Conservation (phyloP, 1,140 invertebrate species). For the Lepidurus arcticus region DNA sequence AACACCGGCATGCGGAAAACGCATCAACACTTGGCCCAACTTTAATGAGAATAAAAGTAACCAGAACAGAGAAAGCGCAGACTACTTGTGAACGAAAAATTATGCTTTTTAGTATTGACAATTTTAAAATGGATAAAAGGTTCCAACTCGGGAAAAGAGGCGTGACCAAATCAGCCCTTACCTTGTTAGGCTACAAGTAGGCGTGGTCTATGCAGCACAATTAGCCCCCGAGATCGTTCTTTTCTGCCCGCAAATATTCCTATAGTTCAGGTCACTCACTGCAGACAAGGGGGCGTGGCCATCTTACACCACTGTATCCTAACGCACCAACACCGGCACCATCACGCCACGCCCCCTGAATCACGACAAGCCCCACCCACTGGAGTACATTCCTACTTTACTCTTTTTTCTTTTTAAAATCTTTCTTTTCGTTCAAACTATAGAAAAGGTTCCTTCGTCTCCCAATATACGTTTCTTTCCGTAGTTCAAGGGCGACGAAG, state of each 20-base stretch:
- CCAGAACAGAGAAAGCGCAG: neutral
- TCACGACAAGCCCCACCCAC: neutral
- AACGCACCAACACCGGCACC: neutral
- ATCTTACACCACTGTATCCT: neutral
- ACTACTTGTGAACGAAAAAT: neutral
- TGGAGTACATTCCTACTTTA: neutral
- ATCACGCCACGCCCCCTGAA: conserved; percentile 8
- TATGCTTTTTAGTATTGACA: neutral
- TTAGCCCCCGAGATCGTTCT: neutral
- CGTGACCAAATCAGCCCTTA: neutral
- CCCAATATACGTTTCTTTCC: no score
- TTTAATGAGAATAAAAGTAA: neutral
- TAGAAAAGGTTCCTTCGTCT: no score
- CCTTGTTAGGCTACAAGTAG: conserved; percentile 19
- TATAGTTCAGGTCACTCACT: neutral
- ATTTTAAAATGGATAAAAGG: neutral
- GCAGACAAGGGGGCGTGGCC: conserved; percentile 10
- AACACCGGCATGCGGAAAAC: neutral
- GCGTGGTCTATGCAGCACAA: conserved; percentile 24
- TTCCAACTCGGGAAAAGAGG: neutral
- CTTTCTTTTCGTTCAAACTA: neutral
- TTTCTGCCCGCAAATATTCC: neutral
- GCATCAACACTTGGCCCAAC: neutral
- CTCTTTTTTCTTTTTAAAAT: neutral
- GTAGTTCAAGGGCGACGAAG: no score